Percentiles rank a stretch among this genome's conserved stretches.
Conservation (phyloP, 2,797 vertebrate genomes). For the Danionella dracula region DNA sequence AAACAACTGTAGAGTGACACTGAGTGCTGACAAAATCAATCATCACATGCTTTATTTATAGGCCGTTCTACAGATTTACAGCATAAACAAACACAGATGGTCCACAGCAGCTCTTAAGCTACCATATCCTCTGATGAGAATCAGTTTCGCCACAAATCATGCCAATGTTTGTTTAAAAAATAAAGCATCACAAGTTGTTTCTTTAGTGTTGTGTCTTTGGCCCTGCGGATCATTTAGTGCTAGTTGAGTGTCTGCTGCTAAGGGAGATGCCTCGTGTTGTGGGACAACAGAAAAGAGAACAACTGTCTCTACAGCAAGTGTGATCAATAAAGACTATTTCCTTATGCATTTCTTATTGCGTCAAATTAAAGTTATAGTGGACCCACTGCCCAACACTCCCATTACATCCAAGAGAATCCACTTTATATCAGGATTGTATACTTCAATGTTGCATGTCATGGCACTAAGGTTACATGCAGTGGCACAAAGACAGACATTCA, state of each 20-base stretch:
- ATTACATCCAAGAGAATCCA: constrained; percentile 58
- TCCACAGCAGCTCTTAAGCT: neutral
- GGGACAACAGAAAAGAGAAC: constrained; percentile 12
- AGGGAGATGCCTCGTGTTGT: constrained; percentile 22
- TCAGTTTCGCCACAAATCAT: neutral
- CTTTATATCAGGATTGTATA: constrained; percentile 53
- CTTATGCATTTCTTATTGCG: neutral
- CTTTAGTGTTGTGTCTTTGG: constrained; percentile 16
- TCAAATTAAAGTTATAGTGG: constrained; percentile 1
- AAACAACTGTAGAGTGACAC: neutral
- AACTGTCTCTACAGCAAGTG: neutral
- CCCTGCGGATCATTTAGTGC: neutral
- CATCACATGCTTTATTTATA: constrained; percentile 6
- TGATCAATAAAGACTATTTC: neutral
- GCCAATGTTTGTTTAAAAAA: constrained; percentile 12
- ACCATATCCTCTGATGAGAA: neutral
- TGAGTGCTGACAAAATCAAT: neutral
- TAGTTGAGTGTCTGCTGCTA: constrained; percentile 9
- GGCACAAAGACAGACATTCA: neutral
- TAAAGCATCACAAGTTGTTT: constrained; percentile 9
- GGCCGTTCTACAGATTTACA: neutral
- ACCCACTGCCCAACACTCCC: constrained; percentile 31
- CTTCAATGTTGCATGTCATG: constrained; percentile 49
- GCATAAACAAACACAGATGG: neutral
- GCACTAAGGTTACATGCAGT: constrained; percentile 15